phyloP scores from a whole-genome alignment of 2,797 vertebrate genomes.

The Cossypha niveicapilla region DNA sequence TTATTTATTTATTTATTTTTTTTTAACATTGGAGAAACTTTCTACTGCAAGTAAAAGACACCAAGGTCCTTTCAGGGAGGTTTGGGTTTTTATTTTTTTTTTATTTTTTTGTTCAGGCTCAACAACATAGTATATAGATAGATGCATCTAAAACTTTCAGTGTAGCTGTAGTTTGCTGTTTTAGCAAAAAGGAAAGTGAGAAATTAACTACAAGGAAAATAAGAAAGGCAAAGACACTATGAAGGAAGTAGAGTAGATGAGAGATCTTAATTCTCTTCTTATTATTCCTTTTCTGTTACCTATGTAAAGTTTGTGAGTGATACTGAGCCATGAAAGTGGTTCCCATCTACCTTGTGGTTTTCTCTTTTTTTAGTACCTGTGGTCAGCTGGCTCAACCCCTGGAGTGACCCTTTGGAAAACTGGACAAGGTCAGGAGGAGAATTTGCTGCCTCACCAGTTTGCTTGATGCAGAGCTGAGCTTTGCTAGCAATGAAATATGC shows the following conservation, averaged over 20 bases:
- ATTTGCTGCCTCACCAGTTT: not conserved
- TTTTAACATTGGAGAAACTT: not conserved
- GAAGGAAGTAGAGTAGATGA: not conserved
- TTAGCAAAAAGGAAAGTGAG: not conserved
- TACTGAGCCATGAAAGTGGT: not conserved
- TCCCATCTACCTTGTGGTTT: not conserved
- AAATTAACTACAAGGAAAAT: not conserved
- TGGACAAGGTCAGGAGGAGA: not conserved
- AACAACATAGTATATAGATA: not conserved
- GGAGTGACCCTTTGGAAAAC: not conserved
- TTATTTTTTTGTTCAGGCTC: not conserved
- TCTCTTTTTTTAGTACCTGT: not conserved
- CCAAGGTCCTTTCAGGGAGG: accelerated
- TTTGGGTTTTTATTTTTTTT: not conserved
- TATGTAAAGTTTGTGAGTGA: not conserved
- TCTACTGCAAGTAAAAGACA: not conserved
- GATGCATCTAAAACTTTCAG: not conserved
- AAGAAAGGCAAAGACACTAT: not conserved
- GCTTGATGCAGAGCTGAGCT: not conserved
- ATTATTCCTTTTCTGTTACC: not conserved
- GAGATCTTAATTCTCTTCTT: not conserved
- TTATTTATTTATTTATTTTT: too few species aligned
- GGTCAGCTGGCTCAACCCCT: not conserved
- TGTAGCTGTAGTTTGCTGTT: not conserved
- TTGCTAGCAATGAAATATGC: not conserved